phyloP scores from a whole-genome alignment of 2,113 vertebrate genomes.

The Psammodynastes pulverulentus region DNA sequence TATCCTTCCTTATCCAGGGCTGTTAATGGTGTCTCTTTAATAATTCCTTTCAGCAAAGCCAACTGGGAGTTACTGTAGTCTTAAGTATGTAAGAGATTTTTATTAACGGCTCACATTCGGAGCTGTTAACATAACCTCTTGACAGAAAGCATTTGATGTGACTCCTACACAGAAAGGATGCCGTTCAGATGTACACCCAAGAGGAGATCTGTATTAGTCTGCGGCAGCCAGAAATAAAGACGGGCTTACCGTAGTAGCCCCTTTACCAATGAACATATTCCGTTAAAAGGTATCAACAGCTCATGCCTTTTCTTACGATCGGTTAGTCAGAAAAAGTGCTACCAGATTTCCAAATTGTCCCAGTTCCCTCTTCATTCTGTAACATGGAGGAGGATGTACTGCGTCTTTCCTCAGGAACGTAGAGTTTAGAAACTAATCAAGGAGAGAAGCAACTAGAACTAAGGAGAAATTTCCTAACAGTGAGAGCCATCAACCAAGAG shows the following conservation, averaged over 20 bases:
- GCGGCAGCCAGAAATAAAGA: background rate
- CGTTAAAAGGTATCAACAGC: background rate
- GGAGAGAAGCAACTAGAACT: background rate
- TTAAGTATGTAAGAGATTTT: background rate
- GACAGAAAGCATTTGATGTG: background rate
- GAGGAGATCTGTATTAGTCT: background rate
- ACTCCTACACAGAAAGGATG: background rate
- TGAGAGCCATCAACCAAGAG: background rate
- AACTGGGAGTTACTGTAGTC: background rate
- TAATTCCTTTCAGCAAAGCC: background rate
- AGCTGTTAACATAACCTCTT: background rate
- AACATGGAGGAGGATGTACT: background rate
- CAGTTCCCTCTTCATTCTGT: background rate
- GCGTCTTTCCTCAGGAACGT: background rate
- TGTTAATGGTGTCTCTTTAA: background rate
- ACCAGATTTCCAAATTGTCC: background rate
- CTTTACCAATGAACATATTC: background rate
- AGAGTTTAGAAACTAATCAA: background rate
- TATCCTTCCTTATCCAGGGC: background rate
- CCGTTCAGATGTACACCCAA: background rate
- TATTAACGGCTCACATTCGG: background rate
- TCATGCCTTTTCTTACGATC: background rate
- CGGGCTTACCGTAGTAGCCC: background rate
- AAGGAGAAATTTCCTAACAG: background rate
- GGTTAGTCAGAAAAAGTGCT: background rate